Conservation (phyloP, 2,888 invertebrate genomes). For the Drosophila colorata region DNA sequence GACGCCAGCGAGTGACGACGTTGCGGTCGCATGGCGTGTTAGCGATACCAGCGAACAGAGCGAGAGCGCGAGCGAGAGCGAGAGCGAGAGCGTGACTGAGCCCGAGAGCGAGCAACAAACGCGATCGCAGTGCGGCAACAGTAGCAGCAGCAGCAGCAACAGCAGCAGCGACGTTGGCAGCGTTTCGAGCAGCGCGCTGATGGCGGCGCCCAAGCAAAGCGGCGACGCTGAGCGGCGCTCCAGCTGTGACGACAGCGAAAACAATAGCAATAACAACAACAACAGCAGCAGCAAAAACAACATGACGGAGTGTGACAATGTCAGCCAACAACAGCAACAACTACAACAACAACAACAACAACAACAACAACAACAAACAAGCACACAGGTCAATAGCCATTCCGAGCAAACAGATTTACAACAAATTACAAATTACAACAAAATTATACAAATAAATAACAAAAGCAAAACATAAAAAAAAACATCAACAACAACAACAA, state of each 20-base stretch:
- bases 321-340: slow-evolving; percentile 39
- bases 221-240: slow-evolving; percentile 39
- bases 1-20: slow-evolving; percentile 67
- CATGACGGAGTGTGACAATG: slow-evolving; percentile 34
- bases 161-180: slow-evolving; percentile 17
- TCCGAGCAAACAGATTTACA: slow-evolving; percentile 27
- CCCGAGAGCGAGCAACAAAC: slow-evolving; percentile 20
- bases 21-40: slow-evolving; percentile 47
- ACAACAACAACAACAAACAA: slow-evolving; percentile 40
- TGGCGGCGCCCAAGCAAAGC: slow-evolving; percentile 57
- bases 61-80: slow-evolving; percentile 1
- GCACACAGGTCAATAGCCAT: slow-evolving; percentile 49
- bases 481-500: slow-evolving; percentile 14
- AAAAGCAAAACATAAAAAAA: slow-evolving; percentile 19
- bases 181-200: slow-evolving; percentile 40
- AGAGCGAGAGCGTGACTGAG: slow-evolving; percentile 14
- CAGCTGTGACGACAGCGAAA: slow-evolving; percentile 53
- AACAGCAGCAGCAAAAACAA: slow-evolving; percentile 13
- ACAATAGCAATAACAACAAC: slow-evolving; percentile 34
- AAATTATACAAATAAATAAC: neutral
- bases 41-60: slow-evolving; percentile 16
- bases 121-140: slow-evolving; percentile 39
- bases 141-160: slow-evolving; percentile 9
- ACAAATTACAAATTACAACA: slow-evolving; percentile 31
- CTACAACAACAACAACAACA: slow-evolving; percentile 24